A percentile compares a stretch with the other conserved stretches of the same genome.
These are phyloP conservation scores for Oscheius sp. DNA, from an alignment of 2,888 invertebrate species.

Conservation along the genomic window DNA sequence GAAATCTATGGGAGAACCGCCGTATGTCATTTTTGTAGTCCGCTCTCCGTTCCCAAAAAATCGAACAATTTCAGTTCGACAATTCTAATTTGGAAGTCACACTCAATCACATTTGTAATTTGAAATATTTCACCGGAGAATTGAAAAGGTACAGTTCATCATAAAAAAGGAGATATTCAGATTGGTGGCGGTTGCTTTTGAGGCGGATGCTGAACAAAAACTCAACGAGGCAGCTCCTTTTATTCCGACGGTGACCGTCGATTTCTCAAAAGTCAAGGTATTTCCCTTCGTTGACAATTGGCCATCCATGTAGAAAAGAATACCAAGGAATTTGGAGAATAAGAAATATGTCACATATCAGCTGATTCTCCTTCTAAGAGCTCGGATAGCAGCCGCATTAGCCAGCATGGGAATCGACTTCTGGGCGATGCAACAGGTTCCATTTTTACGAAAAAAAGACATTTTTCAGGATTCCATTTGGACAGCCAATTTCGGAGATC, in stretches of 20 bases:
- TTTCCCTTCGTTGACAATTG: no score
- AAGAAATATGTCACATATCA: slow-evolving; percentile 54
- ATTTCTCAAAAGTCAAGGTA: slow-evolving; percentile 46
- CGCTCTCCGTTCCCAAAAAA: background rate
- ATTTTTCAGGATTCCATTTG: slow-evolving; percentile 50
- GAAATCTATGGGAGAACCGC: slow-evolving; percentile 43
- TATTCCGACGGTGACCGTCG: slow-evolving; percentile 47
- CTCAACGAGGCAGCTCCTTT: slow-evolving; percentile 40
- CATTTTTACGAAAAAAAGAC: background rate
- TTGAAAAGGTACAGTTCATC: slow-evolving; percentile 32
- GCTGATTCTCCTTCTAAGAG: slow-evolving; percentile 46
- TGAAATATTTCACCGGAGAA: slow-evolving; percentile 46
- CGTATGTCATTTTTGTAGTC: slow-evolving; percentile 51
- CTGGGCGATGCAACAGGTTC: slow-evolving; percentile 60
- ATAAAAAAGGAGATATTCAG: slow-evolving; percentile 7
- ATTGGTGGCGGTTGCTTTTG: slow-evolving; percentile 47
- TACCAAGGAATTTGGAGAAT: slow-evolving; percentile 45
- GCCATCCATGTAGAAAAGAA: slow-evolving; percentile 2
- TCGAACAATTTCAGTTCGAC: slow-evolving; percentile 47
- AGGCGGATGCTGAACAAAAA: slow-evolving; percentile 41
- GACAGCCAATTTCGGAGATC: slow-evolving; percentile 52
- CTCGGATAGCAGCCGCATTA: slow-evolving; percentile 47
- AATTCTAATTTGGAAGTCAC: slow-evolving; percentile 50
- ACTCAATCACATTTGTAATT: slow-evolving; percentile 57
- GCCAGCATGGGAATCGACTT: slow-evolving; percentile 47